Base-by-base conservation (phyloP, 30 jellyfish, hydroid and myxozoan species). In the Pseudorhiza aurosa region DNA sequence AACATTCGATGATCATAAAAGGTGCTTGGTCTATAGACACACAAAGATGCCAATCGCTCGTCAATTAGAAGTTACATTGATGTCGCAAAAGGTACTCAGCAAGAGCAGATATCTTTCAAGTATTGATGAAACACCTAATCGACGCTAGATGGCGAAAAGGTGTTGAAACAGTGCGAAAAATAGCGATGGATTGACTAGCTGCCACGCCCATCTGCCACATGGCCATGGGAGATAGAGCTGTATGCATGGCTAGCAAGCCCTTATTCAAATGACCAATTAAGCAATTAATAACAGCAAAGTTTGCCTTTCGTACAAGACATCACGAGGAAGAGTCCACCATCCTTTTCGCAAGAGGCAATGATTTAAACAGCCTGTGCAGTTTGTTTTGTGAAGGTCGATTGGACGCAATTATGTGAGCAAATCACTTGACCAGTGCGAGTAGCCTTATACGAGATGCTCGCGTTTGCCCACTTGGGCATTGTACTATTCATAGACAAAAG, bases 331-430 rank as follows among this genome's bases (percentile, higher is more conserved):
- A 58, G 49, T 62, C 65, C 32, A 56, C 68, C 68, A 45, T 79
- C 77, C 81, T 64, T 60, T 79, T 55, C 75, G 37, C 14, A 37
- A 79, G 76, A 40, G 31, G 56, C 27, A 57, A 79, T 33, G 72
- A 79, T 79, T 79, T 64, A 79, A 79, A 79, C 91, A 79, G 91
- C 91, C 91, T 65, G 91, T 79, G 27, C 58, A 79, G 82, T 63
- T 79, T 63, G 91, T 77, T 63, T 79, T 79, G 79, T 58, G 26
- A 33, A 46, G 76, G 50, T 58, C 43, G 72, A 49, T 60, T 49
- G 56, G 89, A 65, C 91, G 51, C 83, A 65, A 65, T 65, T 56
- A 47, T 51, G 14, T 33, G 58, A 58, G 75, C 84, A 62, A 64
- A 65, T 65, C 69, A 65, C 82, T 80, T 57, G 91, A 47, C 72